phyloP scores from a whole-genome alignment of 1,140 invertebrate species.

The Heliconius nattereri region DNA sequence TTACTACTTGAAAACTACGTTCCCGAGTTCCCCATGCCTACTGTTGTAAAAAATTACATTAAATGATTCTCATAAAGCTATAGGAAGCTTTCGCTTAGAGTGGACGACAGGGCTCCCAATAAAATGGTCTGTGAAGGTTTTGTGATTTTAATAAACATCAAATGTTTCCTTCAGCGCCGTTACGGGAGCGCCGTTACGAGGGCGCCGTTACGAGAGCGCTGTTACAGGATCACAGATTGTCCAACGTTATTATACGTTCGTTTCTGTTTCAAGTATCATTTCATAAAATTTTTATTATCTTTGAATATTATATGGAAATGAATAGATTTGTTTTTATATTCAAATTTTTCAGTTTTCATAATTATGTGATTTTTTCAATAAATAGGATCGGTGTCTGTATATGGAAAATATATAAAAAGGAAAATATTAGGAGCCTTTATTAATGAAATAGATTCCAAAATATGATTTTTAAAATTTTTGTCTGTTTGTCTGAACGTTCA shows the following conservation, averaged over 20 bases:
- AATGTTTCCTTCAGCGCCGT: slow-evolving; percentile 12
- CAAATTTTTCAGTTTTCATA: too few species aligned
- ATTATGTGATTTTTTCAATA: too few species aligned
- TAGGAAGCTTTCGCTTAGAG: not conserved
- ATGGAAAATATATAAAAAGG: too few species aligned
- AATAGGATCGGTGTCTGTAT: too few species aligned
- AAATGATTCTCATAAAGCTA: not conserved
- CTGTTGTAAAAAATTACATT: not conserved
- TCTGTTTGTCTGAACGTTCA: too few species aligned
- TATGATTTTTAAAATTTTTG: too few species aligned
- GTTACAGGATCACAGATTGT: slow-evolving; percentile 27
- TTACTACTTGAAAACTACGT: too few species aligned
- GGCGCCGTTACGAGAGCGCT: slow-evolving; percentile 12
- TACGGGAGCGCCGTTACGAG: not conserved
- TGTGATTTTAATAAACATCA: slow-evolving; percentile 46
- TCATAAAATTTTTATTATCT: not conserved
- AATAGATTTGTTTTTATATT: not conserved
- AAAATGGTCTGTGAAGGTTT: slow-evolving; percentile 31
- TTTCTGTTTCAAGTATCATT: slow-evolving; percentile 6
- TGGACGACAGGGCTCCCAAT: slow-evolving; percentile 1
- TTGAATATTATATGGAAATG: not conserved
- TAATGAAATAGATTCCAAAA: too few species aligned
- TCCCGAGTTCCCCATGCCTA: too few species aligned
- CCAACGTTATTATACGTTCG: not conserved
- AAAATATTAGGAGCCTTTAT: too few species aligned